Conservation (phyloP, 2,113 vertebrate genomes). For the Corvus moneduloides region DNA sequence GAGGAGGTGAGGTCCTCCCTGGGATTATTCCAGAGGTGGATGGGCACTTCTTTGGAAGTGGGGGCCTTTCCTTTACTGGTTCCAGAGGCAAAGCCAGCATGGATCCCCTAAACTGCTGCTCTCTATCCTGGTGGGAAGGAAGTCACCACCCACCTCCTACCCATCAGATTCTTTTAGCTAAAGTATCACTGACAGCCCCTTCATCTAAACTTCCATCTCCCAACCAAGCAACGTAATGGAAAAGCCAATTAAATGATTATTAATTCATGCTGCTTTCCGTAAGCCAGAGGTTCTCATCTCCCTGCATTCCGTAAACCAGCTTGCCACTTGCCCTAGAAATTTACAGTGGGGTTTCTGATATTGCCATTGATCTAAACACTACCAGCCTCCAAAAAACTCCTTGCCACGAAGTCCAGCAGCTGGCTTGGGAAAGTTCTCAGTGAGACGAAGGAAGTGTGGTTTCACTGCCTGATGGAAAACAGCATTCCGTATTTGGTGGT, state of each 20-base stretch:
- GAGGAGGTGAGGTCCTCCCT: background rate
- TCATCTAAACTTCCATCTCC: conserved; percentile 82
- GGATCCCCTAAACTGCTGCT: background rate
- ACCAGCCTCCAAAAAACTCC: background rate
- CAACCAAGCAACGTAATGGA: conserved; percentile 82
- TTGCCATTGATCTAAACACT: conserved; percentile 37
- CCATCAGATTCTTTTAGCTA: conserved; percentile 70
- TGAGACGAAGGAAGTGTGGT: background rate
- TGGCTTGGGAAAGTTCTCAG: background rate
- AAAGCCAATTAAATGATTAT: conserved; percentile 97
- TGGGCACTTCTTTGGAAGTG: background rate
- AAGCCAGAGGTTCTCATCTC: conserved; percentile 90
- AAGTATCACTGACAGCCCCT: conserved; percentile 80
- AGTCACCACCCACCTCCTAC: background rate
- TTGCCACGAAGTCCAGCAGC: background rate
- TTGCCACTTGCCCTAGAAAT: conserved; percentile 81
- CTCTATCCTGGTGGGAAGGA: background rate
- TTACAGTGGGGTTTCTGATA: conserved; percentile 70
- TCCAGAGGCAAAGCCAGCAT: background rate
- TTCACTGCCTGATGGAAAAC: background rate
- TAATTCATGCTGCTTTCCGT: conserved; percentile 99
- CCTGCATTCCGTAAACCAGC: conserved; percentile 92
- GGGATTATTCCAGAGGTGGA: background rate
- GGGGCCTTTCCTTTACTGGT: background rate
- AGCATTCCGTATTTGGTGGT: background rate